phyloP scores from a whole-genome alignment of 2,888 invertebrate genomes.

The Nebria salina region DNA sequence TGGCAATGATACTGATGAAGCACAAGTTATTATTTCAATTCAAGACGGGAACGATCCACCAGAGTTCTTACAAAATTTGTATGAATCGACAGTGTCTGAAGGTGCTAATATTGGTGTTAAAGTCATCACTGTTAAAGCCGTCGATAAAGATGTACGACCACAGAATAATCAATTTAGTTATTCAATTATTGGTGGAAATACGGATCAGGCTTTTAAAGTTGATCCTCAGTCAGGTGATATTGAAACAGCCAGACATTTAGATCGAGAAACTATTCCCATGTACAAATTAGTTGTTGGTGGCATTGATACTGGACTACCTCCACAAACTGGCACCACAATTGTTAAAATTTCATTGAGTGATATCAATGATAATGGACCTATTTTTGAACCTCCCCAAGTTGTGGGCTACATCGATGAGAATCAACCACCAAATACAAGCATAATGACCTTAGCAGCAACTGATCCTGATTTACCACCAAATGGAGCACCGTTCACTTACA shows the following conservation, averaged over 20 bases:
- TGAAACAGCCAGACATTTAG: constrained; percentile 78
- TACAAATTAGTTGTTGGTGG: constrained; percentile 86
- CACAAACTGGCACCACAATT: constrained; percentile 90
- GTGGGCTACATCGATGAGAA: constrained; percentile 87
- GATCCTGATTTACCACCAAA: constrained; percentile 92
- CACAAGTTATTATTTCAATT: constrained; percentile 91
- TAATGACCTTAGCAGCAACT: constrained; percentile 85
- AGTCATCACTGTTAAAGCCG: constrained; percentile 81
- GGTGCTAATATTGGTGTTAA: constrained; percentile 78
- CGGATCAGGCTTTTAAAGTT: constrained; percentile 85
- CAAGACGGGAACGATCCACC: constrained; percentile 98
- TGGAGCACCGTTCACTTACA: constrained; percentile 89
- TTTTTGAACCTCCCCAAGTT: constrained; percentile 77
- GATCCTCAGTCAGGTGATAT: constrained; percentile 88
- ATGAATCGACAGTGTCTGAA: constrained; percentile 85
- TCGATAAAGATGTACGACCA: constrained; percentile 90
- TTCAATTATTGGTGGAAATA: constrained; percentile 86
- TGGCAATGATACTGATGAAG: constrained; percentile 95
- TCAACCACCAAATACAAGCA: constrained; percentile 82
- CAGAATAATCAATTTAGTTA: constrained; percentile 93
- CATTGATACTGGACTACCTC: constrained; percentile 88
- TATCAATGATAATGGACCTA: constrained; percentile 93
- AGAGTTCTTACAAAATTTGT: constrained; percentile 82
- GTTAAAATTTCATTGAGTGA: constrained; percentile 84
- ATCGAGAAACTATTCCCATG: constrained; percentile 79